phyloP scores from a whole-genome alignment of 2,113 vertebrate genomes.

The Lycaon pictus region DNA sequence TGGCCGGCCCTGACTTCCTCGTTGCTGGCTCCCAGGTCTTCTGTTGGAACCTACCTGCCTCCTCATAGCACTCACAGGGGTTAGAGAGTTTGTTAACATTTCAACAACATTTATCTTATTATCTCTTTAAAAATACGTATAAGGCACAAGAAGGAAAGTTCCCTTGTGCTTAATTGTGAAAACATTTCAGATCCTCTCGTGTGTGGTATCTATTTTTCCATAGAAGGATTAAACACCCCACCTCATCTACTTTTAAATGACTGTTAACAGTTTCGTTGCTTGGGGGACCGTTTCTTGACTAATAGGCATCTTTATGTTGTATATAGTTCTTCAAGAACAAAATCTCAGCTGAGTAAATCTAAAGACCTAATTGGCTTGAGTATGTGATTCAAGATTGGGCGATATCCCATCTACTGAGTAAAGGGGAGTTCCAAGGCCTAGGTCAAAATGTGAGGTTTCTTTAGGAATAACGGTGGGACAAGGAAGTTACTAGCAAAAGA shows the following conservation, averaged over 20 bases:
- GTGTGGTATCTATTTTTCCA: conserved; percentile 10
- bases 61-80: background rate
- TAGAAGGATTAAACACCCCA: background rate
- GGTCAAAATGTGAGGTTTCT: background rate
- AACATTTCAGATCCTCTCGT: background rate
- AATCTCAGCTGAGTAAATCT: background rate
- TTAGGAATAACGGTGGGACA: background rate
- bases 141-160: background rate
- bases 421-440: background rate
- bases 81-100: background rate
- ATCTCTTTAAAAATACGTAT: background rate
- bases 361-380: background rate
- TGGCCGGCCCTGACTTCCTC: background rate
- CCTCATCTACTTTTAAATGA: background rate
- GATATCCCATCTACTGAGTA: background rate
- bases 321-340: background rate
- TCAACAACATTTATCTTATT: background rate
- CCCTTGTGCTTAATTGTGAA: background rate
- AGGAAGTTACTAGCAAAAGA: background rate
- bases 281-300: background rate
- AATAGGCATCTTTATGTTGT: background rate
- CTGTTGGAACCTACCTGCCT: background rate
- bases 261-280: background rate
- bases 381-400: background rate
- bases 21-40: background rate